Conservation (phyloP, 2,113 vertebrate species). For the Opisthocomus hoazin region DNA sequence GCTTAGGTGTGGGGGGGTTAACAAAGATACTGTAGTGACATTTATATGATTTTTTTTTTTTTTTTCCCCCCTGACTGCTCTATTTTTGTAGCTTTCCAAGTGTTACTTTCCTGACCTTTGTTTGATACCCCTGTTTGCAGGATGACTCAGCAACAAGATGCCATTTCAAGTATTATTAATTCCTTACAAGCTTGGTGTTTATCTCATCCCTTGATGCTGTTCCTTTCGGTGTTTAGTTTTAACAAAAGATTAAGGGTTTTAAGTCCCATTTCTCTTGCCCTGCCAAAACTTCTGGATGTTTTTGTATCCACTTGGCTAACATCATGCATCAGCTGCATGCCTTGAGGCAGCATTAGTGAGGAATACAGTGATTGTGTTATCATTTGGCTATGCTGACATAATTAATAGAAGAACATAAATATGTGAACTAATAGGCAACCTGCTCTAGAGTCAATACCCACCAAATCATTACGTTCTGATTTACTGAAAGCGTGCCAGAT, state of each 20-base stretch:
- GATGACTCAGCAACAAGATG: not conserved
- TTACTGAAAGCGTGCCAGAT: not conserved
- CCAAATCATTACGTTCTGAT: not conserved
- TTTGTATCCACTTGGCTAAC: not conserved
- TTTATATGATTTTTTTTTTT: not conserved
- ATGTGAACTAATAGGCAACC: not conserved
- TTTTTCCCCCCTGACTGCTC: not conserved
- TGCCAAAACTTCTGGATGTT: not conserved
- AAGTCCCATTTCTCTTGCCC: not conserved
- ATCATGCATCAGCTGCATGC: not conserved
- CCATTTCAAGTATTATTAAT: conserved; percentile 15
- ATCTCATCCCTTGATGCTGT: not conserved
- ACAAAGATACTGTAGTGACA: not conserved
- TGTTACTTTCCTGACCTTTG: not conserved
- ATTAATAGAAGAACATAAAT: not conserved
- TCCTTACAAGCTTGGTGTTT: not conserved
- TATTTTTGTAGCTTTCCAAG: not conserved
- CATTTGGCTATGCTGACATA: not conserved
- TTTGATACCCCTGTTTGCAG: not conserved
- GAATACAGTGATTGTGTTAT: not conserved
- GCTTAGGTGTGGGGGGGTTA: not conserved
- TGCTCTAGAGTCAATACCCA: not conserved
- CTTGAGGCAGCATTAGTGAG: not conserved
- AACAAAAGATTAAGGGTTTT: not conserved
- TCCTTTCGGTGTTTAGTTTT: not conserved